A percentile compares a stretch with the other conserved stretches of the same genome.
phyloP scores from a whole-genome alignment of 64 coral and sea anemone genomes.

The Pocillopora verrucosa region DNA sequence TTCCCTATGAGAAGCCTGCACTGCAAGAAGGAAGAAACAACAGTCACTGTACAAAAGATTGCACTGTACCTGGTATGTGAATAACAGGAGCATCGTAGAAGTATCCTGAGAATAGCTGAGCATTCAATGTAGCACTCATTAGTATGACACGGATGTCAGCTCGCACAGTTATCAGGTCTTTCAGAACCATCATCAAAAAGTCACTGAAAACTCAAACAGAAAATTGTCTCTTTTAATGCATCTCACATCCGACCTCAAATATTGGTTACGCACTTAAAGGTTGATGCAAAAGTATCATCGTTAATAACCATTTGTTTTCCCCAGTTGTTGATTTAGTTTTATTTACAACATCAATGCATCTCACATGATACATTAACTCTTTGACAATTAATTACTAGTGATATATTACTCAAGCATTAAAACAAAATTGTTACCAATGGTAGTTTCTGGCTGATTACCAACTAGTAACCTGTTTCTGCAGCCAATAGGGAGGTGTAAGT shows the following conservation, averaged over 20 bases:
- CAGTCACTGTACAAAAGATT: neutral
- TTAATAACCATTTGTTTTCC: neutral
- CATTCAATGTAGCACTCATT: slow-evolving; percentile 88
- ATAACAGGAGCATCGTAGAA: slow-evolving; percentile 90
- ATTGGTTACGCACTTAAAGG: too few species aligned
- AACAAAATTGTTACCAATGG: too few species aligned
- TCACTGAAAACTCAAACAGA: slow-evolving; percentile 56
- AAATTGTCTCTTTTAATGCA: neutral
- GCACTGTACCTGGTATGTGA: slow-evolving; percentile 82
- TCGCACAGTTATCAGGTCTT: slow-evolving; percentile 73
- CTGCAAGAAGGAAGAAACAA: neutral
- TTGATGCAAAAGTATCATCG: neutral
- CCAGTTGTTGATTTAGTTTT: neutral
- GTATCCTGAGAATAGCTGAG: slow-evolving; percentile 80
- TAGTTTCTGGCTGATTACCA: too few species aligned
- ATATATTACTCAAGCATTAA: too few species aligned
- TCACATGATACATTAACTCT: too few species aligned
- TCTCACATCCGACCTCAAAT: too few species aligned
- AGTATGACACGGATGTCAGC: slow-evolving; percentile 76
- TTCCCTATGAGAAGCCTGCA: too few species aligned
- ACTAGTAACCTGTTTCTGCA: too few species aligned
- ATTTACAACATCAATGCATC: too few species aligned
- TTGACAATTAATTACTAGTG: too few species aligned
- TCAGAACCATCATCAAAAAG: slow-evolving; percentile 91
- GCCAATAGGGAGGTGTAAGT: too few species aligned